These are phyloP conservation scores for Pygocentrus nattereri DNA, from an alignment of 2,797 vertebrate genomes.

Conservation along the genomic window DNA sequence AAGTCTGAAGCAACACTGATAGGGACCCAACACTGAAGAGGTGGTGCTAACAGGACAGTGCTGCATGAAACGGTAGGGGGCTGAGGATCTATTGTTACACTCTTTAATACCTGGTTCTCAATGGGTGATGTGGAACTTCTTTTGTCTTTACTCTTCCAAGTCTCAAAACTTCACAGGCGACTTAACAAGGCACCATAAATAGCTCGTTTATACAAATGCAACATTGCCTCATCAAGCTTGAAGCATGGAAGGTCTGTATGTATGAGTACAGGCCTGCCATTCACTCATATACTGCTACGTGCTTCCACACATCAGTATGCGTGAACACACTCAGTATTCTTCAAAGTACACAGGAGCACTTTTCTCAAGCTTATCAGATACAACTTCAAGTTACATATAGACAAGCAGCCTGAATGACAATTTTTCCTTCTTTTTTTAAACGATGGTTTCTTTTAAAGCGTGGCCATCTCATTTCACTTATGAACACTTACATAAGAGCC, in stretches of 20 bases:
- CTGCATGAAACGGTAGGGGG: not conserved
- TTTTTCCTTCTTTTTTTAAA: not conserved
- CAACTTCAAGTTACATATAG: not conserved
- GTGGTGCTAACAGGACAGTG: not conserved
- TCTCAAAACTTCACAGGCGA: slow-evolving; percentile 37
- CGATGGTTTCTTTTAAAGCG: too few relatives aligned
- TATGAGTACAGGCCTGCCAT: slow-evolving; percentile 19
- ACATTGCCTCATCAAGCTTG: slow-evolving; percentile 32
- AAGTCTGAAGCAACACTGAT: not conserved
- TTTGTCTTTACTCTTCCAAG: slow-evolving; percentile 15
- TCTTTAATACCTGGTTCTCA: slow-evolving; percentile 36
- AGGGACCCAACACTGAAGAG: not conserved
- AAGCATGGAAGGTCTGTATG: slow-evolving; percentile 32
- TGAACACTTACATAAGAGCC: slow-evolving; percentile 22
- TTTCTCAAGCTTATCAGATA: not conserved
- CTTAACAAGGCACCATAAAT: slow-evolving; percentile 29
- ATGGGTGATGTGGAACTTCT: slow-evolving; percentile 34
- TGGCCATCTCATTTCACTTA: slow-evolving; percentile 22
- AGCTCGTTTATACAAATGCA: slow-evolving; percentile 39
- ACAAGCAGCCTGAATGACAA: not conserved
- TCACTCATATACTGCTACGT: slow-evolving; percentile 1
- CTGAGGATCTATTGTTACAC: slow-evolving; percentile 31
- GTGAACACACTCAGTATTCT: not conserved
- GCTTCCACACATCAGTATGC: slow-evolving; percentile 35
- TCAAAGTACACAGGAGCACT: not conserved